Evolutionary conservation across 2,888 invertebrate genomes (phyloP).

Genomic region (Hypolimnas misippus): DNA sequence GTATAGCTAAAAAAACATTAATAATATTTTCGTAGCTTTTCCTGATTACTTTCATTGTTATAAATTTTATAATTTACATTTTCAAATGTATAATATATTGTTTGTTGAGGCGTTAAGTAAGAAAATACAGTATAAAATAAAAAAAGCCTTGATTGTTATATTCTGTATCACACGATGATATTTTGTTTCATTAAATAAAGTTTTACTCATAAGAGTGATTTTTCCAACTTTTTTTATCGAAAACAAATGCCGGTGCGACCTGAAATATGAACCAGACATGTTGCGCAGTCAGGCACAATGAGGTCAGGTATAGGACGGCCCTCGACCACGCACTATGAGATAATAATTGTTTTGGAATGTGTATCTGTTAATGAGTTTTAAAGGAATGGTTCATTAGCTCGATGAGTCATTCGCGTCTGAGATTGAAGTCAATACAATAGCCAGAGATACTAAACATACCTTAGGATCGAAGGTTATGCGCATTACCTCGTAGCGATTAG

Average conservation of each 20-base stretch:
- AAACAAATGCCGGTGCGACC: not conserved
- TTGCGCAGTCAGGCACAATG: conserved; percentile 5
- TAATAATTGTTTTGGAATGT: conserved; percentile 35
- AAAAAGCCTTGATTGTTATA: no score
- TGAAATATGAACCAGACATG: conserved; percentile 3
- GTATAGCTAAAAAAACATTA: no score
- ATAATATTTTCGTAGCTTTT: no score
- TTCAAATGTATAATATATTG: no score
- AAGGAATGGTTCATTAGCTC: conserved; percentile 31
- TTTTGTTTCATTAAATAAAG: no score
- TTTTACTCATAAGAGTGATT: no score
- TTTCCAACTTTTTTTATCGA: no score
- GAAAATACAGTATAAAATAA: no score
- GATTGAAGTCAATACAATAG: conserved; percentile 13
- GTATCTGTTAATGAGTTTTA: conserved; percentile 28
- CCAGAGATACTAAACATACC: conserved; percentile 11
- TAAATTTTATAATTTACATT: no score
- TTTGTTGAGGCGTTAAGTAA: no score
- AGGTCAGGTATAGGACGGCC: conserved; percentile 31
- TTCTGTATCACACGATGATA: no score
- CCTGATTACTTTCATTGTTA: no score
- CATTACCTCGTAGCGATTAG: not conserved
- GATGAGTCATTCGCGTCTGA: conserved; percentile 22
- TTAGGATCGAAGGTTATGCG: not conserved
- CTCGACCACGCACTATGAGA: conserved; percentile 22